Evolutionary conservation across 53 echinoderm and acorn worm genomes (phyloP), one percentile per base, ranked within the genome.

Genomic region (Zoroaster sp.): DNA sequence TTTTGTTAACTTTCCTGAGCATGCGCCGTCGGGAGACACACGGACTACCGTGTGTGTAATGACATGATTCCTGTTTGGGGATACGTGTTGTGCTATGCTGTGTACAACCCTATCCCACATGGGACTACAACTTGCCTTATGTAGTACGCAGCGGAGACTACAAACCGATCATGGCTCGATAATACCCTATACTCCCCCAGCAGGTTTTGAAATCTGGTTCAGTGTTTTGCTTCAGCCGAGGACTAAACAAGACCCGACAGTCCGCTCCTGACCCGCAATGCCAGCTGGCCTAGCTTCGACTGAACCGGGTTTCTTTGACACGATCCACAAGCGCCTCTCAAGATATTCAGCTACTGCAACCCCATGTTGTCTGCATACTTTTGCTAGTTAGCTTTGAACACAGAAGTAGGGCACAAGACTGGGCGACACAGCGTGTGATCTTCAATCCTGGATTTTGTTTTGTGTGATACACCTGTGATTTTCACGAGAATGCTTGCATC

Each of bases 1-100:
- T 44, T 59, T 12, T 73, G 44, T 73, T 37, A 81, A 89, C 90
- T 89, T 89, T 89, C 82, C 44, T 23, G 74, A 38, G 90, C 90
- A 89, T 73, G 90, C 90, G 70, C 46, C 36, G 80, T 71, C 41
- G 14, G 4, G n/a, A 30, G 88, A 14, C 11, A 30, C 75, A 1
- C 38, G 17, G n/a, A 13, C 43, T 13, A 31, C 39, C 38, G 40
- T 14, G 39, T 70, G 71, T 67, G 34, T 83, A 83, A 85, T 85
- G 85, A 36, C 71, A 71, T 8, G 35, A 85, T 85, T 85, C 85
- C 85, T 85, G 85, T 85, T 85, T 83, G 37, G 83, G 85, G 71
- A 52, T 85, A 71, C 46, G 35, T 70, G 85, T 85, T 71, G 85
- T 36, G 85, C 70, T 80, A 5, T 1, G 80, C 80, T 80, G 43